Evolutionary conservation across 2,113 vertebrate genomes (phyloP).

Genomic region (Etheostoma cragini): DNA sequence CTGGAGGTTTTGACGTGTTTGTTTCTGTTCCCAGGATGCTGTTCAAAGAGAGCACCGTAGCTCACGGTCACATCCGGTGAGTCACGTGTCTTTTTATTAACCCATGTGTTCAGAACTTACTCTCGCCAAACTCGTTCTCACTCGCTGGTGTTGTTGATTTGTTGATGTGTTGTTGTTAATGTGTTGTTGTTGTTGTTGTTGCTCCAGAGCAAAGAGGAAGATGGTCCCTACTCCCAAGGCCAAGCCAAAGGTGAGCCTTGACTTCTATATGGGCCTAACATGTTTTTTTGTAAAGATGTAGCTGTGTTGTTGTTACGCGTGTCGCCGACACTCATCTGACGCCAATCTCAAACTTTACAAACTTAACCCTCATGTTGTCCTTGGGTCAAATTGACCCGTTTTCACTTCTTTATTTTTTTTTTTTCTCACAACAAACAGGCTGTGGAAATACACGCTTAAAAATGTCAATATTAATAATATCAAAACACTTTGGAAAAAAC

Average conservation of each 20-base stretch:
- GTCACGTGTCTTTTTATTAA: conserved; percentile 66
- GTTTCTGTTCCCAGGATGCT: conserved; percentile 88
- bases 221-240: conserved; percentile 91
- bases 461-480: too few relatives aligned
- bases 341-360: too few relatives aligned
- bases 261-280: neutral
- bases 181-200: conserved; percentile 11
- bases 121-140: neutral
- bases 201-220: conserved; percentile 92
- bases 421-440: too few relatives aligned
- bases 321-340: neutral
- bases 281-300: neutral
- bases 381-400: too few relatives aligned
- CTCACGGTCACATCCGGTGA: conserved; percentile 91
- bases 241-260: conserved; percentile 90
- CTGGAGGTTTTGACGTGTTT: neutral
- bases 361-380: too few relatives aligned
- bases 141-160: neutral
- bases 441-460: too few relatives aligned
- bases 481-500: too few relatives aligned
- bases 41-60: conserved; percentile 96
- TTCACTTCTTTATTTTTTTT: too few relatives aligned
- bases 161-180: too few relatives aligned
- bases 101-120: rapidly evolving
- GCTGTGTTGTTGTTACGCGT: neutral